Base-by-base conservation (phyloP, 2,797 vertebrate genomes). In the Acipenser ruthenus region DNA sequence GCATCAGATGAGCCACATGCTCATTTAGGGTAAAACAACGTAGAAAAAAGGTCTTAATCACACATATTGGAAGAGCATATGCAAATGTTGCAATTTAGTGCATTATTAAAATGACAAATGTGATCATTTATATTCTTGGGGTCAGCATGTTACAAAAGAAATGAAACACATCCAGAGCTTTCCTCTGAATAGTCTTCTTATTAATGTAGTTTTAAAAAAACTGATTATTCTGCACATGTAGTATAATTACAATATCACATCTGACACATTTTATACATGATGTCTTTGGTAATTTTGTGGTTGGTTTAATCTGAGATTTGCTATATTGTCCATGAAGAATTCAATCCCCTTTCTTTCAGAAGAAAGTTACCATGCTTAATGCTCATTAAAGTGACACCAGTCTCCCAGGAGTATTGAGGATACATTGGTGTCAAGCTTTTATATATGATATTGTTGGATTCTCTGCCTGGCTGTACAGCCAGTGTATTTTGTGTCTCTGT, bases 241-340 rank as follows among this genome's bases (percentile, higher is more conserved):
- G 79, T 53, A 63, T 56, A 66, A 37, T n/a, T 60, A 50, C 47
- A 62, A 48, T 79, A 83, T 83, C 80, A 74, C 75, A 68, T 67
- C 80, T 74, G 79, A 78, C 79, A 79, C 71, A 75, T 76, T 77
- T 76, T 74, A 75, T 63, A 69, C 71, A 69, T 83, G 78, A 80
- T 86, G 84, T 82, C 78, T 83, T 81, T 82, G 79, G 79, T 78
- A 86, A 85, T 86, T 86, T 87, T 88, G 82, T 88, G 84, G 82
- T 86, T 78, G 81, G 84, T 83, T 86, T 86, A 83, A 82, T 82
- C 37, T 37, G 37, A 37, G 37, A 37, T 37, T 4, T 37, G 37
- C 37, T 37, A 37, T 5, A 37, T 55, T n/a, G n/a, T 7, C 53
- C n/a, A 55, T 55, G 53, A 55, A 55, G 6, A 55, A 55, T 55